A percentile compares a stretch with the other conserved stretches of the same genome.
Conservation (phyloP, 1,140 invertebrate genomes). For the Neomicropteryx cornuta region DNA sequence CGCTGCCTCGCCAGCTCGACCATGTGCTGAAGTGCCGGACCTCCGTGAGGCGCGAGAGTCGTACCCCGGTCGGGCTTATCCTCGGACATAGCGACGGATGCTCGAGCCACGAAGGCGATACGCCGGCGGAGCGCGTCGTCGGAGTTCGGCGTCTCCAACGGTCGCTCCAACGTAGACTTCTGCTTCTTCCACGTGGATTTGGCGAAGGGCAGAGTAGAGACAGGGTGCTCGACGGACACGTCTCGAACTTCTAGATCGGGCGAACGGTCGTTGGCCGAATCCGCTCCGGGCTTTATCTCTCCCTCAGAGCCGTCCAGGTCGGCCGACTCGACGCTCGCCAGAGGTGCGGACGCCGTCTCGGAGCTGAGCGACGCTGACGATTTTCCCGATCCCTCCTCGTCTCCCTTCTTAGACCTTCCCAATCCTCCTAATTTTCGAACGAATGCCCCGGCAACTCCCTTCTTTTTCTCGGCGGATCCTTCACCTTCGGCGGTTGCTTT, state of each 20-base stretch:
- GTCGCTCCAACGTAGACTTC: slow-evolving; percentile 22
- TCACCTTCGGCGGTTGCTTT: slow-evolving; percentile 24
- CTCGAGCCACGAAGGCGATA: slow-evolving; percentile 31
- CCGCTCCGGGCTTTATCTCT: too few relatives aligned
- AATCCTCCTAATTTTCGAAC: not conserved
- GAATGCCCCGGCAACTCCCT: slow-evolving; percentile 4
- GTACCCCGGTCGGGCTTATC: slow-evolving; percentile 23
- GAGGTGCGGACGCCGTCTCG: not conserved
- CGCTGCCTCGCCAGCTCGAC: slow-evolving; percentile 31
- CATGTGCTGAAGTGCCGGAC: slow-evolving; percentile 29
- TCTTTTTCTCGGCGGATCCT: slow-evolving; percentile 25
- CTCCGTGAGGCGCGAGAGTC: slow-evolving; percentile 12
- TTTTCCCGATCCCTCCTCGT: not conserved
- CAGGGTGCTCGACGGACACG: slow-evolving; percentile 32
- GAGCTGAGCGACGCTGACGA: not conserved
- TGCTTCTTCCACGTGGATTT: slow-evolving; percentile 34
- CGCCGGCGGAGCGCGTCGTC: slow-evolving; percentile 28
- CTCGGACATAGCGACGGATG: slow-evolving; percentile 27
- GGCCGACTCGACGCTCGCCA: not conserved
- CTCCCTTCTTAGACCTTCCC: not conserved
- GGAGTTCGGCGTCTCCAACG: slow-evolving; percentile 34
- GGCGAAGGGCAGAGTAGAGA: slow-evolving; percentile 32
- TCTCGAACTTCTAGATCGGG: slow-evolving; percentile 18
- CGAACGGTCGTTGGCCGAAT: slow-evolving; percentile 11
- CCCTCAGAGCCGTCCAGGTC: too few relatives aligned